These are phyloP conservation scores for Styela clava DNA, from an alignment of 23 tunicate genomes.

Conservation along the genomic window DNA sequence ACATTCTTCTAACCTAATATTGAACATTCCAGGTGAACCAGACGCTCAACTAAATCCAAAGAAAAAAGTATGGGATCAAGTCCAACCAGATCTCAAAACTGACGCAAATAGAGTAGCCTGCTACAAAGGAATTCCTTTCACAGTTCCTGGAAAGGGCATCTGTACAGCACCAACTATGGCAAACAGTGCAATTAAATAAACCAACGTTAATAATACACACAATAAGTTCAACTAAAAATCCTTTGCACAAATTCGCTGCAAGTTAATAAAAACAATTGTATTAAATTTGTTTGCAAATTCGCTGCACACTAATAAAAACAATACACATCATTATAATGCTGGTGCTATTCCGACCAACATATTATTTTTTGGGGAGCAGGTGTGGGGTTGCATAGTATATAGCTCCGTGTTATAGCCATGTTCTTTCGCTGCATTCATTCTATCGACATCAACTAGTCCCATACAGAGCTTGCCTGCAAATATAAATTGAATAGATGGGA, in stretches of 20 bases:
- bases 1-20: too few relatives aligned
- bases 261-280: neutral
- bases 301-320: too few relatives aligned
- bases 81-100: slow-evolving; percentile 77
- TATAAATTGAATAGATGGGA: too few relatives aligned
- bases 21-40: slow-evolving; percentile 58
- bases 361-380: slow-evolving; percentile 94
- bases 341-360: slow-evolving; percentile 52
- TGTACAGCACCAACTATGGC: slow-evolving; percentile 61
- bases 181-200: slow-evolving; percentile 64
- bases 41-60: slow-evolving; percentile 81
- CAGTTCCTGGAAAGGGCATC: slow-evolving; percentile 81
- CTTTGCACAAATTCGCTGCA: neutral
- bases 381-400: slow-evolving; percentile 65
- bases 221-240: neutral
- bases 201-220: too few relatives aligned
- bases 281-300: too few relatives aligned
- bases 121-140: slow-evolving; percentile 81
- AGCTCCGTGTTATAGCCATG: slow-evolving; percentile 34
- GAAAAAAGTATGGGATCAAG: slow-evolving; percentile 86
- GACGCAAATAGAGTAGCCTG: slow-evolving; percentile 70
- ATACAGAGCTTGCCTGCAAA: slow-evolving; percentile 76
- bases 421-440: slow-evolving; percentile 49
- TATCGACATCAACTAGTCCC: slow-evolving; percentile 81
- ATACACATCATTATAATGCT: neutral